These are phyloP conservation scores for Drosophila testacea DNA, from an alignment of 2,888 invertebrate genomes.

Conservation along the genomic window DNA sequence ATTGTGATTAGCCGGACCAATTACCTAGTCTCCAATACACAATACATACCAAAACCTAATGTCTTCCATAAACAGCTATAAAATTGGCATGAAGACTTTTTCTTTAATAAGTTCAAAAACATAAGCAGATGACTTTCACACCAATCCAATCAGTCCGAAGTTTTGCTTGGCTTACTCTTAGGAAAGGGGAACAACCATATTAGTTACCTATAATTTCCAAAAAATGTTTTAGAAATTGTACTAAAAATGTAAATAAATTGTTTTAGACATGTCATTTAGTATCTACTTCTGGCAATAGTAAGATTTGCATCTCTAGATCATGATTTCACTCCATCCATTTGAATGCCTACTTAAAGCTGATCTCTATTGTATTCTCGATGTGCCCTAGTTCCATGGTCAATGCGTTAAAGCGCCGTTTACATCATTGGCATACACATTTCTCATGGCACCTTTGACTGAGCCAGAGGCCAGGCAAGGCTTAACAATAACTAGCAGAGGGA, in stretches of 20 bases:
- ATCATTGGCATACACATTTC: constrained; percentile 48
- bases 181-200: no score
- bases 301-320: neutral
- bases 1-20: no score
- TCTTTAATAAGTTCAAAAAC: no score
- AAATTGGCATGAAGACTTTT: no score
- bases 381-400: constrained; percentile 63
- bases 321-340: neutral
- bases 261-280: neutral
- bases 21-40: no score
- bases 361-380: constrained; percentile 28
- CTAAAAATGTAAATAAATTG: neutral
- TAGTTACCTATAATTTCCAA: no score
- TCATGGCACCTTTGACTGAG: constrained; percentile 51
- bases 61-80: no score
- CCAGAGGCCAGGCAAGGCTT: constrained; percentile 32
- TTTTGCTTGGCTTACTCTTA: no score
- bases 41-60: no score
- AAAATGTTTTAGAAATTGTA: neutral
- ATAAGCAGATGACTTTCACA: no score
- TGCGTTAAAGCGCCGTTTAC: constrained; percentile 52
- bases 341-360: constrained; percentile 36
- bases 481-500: constrained; percentile 43
- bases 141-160: no score
- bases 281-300: neutral